phyloP scores from a whole-genome alignment of 2,113 vertebrate genomes.

The Taxidea taxus region DNA sequence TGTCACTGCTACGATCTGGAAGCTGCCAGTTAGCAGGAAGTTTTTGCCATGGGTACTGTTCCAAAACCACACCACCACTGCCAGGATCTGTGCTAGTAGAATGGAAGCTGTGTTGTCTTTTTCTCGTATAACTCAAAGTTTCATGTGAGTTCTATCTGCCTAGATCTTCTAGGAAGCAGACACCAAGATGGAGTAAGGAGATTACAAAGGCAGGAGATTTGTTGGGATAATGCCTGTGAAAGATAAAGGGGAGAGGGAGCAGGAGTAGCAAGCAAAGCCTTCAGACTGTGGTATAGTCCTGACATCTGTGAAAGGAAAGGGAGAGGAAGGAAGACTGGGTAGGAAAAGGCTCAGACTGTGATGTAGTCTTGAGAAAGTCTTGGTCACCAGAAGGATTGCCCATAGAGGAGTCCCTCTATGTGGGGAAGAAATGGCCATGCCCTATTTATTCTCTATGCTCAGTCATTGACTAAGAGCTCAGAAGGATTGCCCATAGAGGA shows the following conservation, averaged over 20 bases:
- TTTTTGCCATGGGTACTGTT: background rate
- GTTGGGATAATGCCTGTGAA: background rate
- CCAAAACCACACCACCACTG: background rate
- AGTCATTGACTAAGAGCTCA: background rate
- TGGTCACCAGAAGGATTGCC: background rate
- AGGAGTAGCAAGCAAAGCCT: background rate
- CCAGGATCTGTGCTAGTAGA: background rate
- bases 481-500: background rate
- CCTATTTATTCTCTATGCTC: background rate
- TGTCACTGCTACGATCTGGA: background rate
- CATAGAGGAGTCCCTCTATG: background rate
- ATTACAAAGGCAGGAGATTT: background rate
- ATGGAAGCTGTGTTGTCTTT: background rate
- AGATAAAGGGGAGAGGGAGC: background rate
- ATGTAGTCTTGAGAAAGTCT: background rate
- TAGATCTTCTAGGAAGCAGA: background rate
- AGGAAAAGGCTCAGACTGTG: background rate
- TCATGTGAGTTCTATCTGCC: background rate
- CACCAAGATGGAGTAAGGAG: background rate
- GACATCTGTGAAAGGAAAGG: background rate
- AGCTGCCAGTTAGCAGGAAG: background rate
- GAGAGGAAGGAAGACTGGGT: background rate
- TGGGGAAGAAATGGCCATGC: background rate
- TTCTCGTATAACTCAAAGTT: background rate
- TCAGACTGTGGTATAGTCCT: background rate